Evolutionary conservation across 2,113 vertebrate genomes (phyloP), one percentile per base, ranked within the genome.

Genomic region (Tinamus guttatus): DNA sequence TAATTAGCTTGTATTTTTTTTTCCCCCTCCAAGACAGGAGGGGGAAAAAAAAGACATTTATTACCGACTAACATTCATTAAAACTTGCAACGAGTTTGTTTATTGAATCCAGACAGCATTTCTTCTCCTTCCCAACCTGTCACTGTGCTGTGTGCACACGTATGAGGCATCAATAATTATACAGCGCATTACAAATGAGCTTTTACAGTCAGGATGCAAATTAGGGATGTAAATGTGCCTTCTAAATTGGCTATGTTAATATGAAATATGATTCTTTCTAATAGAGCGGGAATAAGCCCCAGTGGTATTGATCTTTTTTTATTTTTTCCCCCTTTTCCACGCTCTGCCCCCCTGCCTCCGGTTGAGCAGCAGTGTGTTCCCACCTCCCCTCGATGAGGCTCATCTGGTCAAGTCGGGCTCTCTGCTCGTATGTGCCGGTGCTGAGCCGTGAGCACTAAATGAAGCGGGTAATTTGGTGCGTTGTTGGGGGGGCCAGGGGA

Each of bases 381-480:
- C 97, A 96, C 98, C 97, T 98, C 96, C 97, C 90, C 41, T 92
- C 45, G 28, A 94, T 83, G 95, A 97, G 97, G 95, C 98, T 98
- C 98, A 98, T 98, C 98, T 98, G 98, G 98, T 97, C 98, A 96
- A 98, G 96, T 93, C 95, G 93, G 97, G 92, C 97, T 98, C 96
- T 96, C 97, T 97, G 95, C 97, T 95, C 98, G 96, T 97, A 98
- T 98, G 98, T 98, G 97, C 98, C 97, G 97, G 98, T 88, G 96
- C 97, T 81, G 95, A 98, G 96, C 97, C 97, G 95, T 98, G 98
- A 98, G 97, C 98, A 98, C 98, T 98, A 98, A 98, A 98, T 98
- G 98, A 98, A 98, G 98, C 98, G 95, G 96, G 97, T 98, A 98
- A 98, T 98, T 98, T 97, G 98, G 98, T 94, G 97, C 98, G 98